Evolutionary conservation across 2,113 vertebrate species (phyloP).

Genomic region (Amphiprion percula): DNA sequence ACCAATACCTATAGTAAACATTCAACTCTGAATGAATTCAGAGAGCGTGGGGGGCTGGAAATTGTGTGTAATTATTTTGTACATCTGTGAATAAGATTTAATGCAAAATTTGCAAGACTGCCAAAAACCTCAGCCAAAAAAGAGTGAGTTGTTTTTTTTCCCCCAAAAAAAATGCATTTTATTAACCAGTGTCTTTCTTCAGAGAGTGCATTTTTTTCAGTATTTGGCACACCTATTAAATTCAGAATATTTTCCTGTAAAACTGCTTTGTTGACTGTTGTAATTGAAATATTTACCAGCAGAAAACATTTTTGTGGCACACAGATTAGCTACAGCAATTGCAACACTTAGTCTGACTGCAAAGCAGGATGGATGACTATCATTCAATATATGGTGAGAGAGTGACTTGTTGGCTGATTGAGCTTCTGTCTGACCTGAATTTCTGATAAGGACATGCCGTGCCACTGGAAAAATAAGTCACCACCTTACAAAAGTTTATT

Average conservation of each 20-base stretch:
- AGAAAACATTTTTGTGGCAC: conserved; percentile 9
- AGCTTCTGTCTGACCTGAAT: conserved; percentile 48
- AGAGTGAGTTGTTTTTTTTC: background rate
- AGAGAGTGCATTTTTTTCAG: background rate
- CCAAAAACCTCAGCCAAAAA: conserved; percentile 9
- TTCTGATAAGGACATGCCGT: conserved; percentile 34
- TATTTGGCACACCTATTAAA: conserved; percentile 16
- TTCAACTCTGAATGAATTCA: conserved; percentile 4
- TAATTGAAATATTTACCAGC: conserved; percentile 29
- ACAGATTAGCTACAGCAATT: background rate
- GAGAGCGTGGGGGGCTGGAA: background rate
- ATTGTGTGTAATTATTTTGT: background rate
- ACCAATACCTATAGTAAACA: background rate
- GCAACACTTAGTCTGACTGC: background rate
- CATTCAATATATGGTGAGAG: conserved; percentile 15
- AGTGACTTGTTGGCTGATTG: conserved; percentile 38
- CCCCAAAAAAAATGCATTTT: background rate
- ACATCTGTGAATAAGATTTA: background rate
- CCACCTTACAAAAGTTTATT: conserved; percentile 22
- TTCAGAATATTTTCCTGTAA: conserved; percentile 16
- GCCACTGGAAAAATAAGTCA: conserved; percentile 27
- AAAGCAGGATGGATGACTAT: conserved; percentile 3
- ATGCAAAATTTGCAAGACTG: conserved; percentile 9
- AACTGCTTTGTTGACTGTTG: conserved; percentile 12
- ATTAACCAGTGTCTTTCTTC: background rate